Conservation (phyloP, 1,140 invertebrate genomes). For the Papilio polytes region DNA sequence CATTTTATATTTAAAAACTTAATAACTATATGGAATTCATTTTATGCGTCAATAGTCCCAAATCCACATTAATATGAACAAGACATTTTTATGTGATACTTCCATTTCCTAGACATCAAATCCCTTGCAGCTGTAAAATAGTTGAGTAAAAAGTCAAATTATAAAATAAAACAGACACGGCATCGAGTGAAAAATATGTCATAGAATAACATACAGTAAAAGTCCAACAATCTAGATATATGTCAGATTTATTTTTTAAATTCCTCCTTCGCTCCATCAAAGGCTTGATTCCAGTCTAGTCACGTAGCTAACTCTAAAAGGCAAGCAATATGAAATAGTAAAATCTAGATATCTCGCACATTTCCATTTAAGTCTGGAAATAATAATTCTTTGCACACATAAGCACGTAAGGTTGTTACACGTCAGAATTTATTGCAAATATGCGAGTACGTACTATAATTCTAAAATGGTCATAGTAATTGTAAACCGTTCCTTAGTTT, state of each 20-base stretch:
- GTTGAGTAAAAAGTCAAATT: neutral
- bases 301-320: conserved; percentile 37
- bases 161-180: neutral
- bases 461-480: neutral
- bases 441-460: neutral
- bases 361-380: conserved; percentile 29
- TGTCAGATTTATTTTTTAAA: neutral
- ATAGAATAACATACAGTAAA: neutral
- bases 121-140: neutral
- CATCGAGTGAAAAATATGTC: neutral
- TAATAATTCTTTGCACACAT: conserved; percentile 22
- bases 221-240: neutral
- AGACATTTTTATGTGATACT: too few species aligned
- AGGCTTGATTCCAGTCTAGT: conserved; percentile 26
- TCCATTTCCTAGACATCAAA: neutral
- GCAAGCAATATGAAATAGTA: conserved; percentile 31
- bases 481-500: neutral
- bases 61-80: too few species aligned
- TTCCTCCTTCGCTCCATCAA: neutral
- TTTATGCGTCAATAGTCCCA: too few species aligned
- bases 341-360: conserved; percentile 38
- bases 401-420: conserved; percentile 13
- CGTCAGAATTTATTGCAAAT: conserved; percentile 1
- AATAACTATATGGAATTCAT: neutral
- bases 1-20: neutral